Evolutionary conservation across 1,140 invertebrate species (phyloP).

Genomic region (Asbolus verrucosus): DNA sequence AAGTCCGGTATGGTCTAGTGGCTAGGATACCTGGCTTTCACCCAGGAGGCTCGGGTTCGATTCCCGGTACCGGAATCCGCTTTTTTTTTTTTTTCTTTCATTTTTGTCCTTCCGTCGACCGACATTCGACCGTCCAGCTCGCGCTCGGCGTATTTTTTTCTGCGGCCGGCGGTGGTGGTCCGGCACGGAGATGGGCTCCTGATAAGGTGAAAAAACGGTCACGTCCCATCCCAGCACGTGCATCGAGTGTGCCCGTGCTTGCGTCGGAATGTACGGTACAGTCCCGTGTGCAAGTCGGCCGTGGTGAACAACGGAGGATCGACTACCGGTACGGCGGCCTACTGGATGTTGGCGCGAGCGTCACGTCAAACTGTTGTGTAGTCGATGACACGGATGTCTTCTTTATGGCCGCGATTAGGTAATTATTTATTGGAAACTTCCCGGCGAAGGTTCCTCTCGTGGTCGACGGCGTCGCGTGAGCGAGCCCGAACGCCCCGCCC

Average conservation of each 20-base stretch:
- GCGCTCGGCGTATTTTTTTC: too few species aligned
- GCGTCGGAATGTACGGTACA: slow-evolving; percentile 42
- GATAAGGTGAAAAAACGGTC: slow-evolving; percentile 38
- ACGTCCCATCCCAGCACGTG: slow-evolving; percentile 39
- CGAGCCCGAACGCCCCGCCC: slow-evolving; percentile 8
- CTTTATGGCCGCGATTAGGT: slow-evolving; percentile 42
- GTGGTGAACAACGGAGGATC: slow-evolving; percentile 1
- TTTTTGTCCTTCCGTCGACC: too few species aligned
- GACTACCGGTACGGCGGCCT: slow-evolving; percentile 34
- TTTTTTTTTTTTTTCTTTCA: too few species aligned
- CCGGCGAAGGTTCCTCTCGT: slow-evolving; percentile 22
- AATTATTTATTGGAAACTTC: slow-evolving; percentile 43
- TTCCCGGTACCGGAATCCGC: slow-evolving; percentile 8
- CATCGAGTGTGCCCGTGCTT: slow-evolving; percentile 41
- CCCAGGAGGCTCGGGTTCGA: slow-evolving; percentile 60
- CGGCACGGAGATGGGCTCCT: too few species aligned
- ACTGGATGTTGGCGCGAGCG: slow-evolving; percentile 35
- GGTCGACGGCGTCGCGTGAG: slow-evolving; percentile 35
- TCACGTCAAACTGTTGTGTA: slow-evolving; percentile 38
- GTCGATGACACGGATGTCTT: slow-evolving; percentile 40
- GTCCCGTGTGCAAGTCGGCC: slow-evolving; percentile 8
- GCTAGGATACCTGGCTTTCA: slow-evolving; percentile 61
- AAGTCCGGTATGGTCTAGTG: slow-evolving; percentile 58
- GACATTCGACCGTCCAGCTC: too few species aligned
- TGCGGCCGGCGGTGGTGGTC: too few species aligned